These are phyloP conservation scores for Acrobasis suavella DNA, from an alignment of 2,888 invertebrate genomes.

Conservation along the genomic window DNA sequence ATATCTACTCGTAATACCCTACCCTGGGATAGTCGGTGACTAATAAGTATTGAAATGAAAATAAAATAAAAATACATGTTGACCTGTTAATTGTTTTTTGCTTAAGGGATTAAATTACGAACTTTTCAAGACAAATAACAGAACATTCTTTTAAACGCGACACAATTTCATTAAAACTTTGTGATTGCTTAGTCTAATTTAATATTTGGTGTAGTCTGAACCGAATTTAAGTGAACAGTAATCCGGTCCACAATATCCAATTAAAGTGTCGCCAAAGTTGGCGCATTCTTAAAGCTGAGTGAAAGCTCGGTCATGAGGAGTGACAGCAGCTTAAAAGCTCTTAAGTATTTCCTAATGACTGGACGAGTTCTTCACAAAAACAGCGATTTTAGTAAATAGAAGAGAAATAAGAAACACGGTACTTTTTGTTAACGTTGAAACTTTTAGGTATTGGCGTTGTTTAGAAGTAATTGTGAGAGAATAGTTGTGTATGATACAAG, in stretches of 20 bases:
- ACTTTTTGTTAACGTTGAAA: too few species aligned
- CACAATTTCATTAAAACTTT: neutral
- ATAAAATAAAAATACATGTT: too few species aligned
- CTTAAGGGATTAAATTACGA: too few species aligned
- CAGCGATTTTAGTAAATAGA: neutral
- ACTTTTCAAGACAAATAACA: neutral
- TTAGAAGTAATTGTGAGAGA: too few species aligned
- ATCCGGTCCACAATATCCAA: slow-evolving; percentile 26
- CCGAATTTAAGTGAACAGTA: slow-evolving; percentile 26
- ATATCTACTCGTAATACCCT: too few species aligned
- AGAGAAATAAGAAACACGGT: too few species aligned
- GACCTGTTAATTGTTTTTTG: too few species aligned
- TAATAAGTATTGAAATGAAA: too few species aligned
- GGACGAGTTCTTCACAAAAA: slow-evolving; percentile 25
- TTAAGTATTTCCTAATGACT: slow-evolving; percentile 35
- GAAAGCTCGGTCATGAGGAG: slow-evolving; percentile 34
- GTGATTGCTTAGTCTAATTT: neutral
- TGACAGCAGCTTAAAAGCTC: slow-evolving; percentile 39
- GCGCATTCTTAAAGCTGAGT: slow-evolving; percentile 35
- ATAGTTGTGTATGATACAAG: too few species aligned
- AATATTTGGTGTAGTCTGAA: neutral
- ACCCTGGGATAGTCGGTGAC: too few species aligned
- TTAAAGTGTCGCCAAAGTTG: slow-evolving; percentile 29
- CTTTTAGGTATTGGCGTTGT: too few species aligned
- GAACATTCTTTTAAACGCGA: neutral